Base-by-base conservation (phyloP, 1,140 invertebrate species). In the Leucophenga varia region DNA sequence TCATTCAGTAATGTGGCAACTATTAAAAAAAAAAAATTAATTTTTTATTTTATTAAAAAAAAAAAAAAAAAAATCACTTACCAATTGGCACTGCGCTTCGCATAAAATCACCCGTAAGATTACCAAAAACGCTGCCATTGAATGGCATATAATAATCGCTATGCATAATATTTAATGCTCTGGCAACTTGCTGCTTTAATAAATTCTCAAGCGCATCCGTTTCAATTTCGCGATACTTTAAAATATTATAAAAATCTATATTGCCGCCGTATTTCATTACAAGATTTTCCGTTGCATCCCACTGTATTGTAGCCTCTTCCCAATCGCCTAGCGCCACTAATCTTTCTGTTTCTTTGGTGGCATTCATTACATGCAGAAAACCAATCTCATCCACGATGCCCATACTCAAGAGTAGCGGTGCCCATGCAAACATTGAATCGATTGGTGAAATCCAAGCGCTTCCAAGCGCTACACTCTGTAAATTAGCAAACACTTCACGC, bases 391-490 rank as follows among this genome's bases (percentile, higher is more conserved):
- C 86, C 8, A 88, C 76, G 38, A 86, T 78, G 17, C 85, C 86
- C 55, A 65, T 34, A 37, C 73, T 57, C 19, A 74, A 47, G 17
- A 74, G 43, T 20, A 92, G 77, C 1, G 87, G 87, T 1, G 83
- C 90, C 88, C 90, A 95, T 5, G 86, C 87, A 4, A 88, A 69
- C 0, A 88, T 85, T 22, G 86, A 86, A 69, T 93, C 89, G 42
- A 93, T 80, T 0, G 91, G 90, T 8, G 86, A 88, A 47, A 93
- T 91, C 91, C 91, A 95, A 0, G 90, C 84, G 72, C 94, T 91
- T 6, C 90, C 91, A 59, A 95, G 80, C 2, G 83, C 87, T 8
- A 93, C 82, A 2, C 90, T 90, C 58, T 80, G 79, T 32, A 94
- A 81, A 44, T 88, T 89, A 34, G 84, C 86, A 4, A 79, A 75